Percentiles rank a stretch among this genome's conserved stretches.
phyloP scores from a whole-genome alignment of 2,797 vertebrate species.

The Enteromius trimaculatus region DNA sequence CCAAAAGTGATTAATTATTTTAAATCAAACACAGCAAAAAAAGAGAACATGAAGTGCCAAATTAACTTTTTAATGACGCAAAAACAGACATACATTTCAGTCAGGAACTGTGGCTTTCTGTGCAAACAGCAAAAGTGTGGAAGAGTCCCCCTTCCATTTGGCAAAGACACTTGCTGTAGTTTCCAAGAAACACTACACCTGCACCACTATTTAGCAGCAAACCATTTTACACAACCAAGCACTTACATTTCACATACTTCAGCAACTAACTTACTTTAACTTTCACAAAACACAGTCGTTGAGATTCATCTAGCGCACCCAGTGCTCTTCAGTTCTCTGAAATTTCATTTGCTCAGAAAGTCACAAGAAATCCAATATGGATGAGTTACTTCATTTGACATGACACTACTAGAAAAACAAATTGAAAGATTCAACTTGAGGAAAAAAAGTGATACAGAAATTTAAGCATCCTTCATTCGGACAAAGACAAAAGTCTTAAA shows the following conservation, averaged over 20 bases:
- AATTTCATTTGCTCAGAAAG: slow-evolving; percentile 27
- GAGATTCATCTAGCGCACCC: slow-evolving; percentile 18
- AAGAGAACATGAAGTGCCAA: not conserved
- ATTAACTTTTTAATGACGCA: slow-evolving; percentile 20
- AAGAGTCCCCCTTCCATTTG: not conserved
- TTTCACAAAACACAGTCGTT: slow-evolving; percentile 22
- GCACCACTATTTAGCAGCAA: not conserved
- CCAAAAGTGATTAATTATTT: not conserved
- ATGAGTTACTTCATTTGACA: slow-evolving; percentile 15
- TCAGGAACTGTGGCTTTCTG: slow-evolving; percentile 39
- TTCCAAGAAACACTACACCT: slow-evolving; percentile 9
- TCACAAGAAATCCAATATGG: slow-evolving; percentile 42
- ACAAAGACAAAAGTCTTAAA: slow-evolving; percentile 16
- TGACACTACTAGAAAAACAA: slow-evolving; percentile 8
- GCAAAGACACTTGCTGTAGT: not conserved
- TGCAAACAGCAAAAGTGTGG: slow-evolving; percentile 8
- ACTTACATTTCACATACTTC: slow-evolving; percentile 25
- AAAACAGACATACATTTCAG: slow-evolving; percentile 27
- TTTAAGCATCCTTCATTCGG: not conserved
- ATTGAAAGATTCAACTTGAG: not conserved
- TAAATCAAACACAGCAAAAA: not conserved
- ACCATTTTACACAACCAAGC: not conserved
- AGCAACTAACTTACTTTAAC: slow-evolving; percentile 10
- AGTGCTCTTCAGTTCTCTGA: not conserved
- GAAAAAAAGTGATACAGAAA: not conserved